Conservation (phyloP, 2,888 invertebrate genomes). For the Caenorhabditis sp. region DNA sequence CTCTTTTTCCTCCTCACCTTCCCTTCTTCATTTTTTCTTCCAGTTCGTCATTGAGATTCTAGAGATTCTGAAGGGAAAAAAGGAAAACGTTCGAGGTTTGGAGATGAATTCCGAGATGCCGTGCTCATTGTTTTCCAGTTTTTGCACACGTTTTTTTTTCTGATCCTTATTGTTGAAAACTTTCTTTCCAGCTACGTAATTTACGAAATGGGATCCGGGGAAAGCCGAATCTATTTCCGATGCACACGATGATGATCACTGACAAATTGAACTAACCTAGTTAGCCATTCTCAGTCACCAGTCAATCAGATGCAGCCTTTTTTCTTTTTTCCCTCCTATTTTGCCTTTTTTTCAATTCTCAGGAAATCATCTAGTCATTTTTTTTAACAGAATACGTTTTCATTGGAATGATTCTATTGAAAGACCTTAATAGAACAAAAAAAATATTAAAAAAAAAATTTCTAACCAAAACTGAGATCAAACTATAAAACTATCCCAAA, state of each 20-base stretch:
- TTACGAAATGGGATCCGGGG: background rate
- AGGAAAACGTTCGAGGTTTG: too few relatives aligned
- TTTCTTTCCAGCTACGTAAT: too few relatives aligned
- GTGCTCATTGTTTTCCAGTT: constrained; percentile 40
- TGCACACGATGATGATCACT: constrained; percentile 44
- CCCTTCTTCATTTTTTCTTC: background rate
- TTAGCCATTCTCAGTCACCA: constrained; percentile 57
- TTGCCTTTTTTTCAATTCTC: background rate
- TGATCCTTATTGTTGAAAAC: background rate
- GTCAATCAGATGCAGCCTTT: constrained; percentile 44
- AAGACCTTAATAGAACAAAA: too few relatives aligned
- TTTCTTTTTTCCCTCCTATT: background rate
- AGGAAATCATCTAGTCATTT: background rate
- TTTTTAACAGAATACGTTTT: too few relatives aligned
- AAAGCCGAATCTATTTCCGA: constrained; percentile 1
- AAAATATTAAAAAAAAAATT: too few relatives aligned
- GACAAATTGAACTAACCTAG: constrained; percentile 53
- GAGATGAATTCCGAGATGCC: constrained; percentile 28
- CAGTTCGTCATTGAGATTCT: constrained; percentile 13
- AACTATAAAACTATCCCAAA: too few relatives aligned
- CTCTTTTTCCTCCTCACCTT: background rate
- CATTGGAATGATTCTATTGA: too few relatives aligned
- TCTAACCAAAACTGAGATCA: too few relatives aligned
- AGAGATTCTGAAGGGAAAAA: too few relatives aligned
- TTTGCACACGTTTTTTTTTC: constrained; percentile 1